phyloP scores from a whole-genome alignment of 2,113 vertebrate species.

The Mobula birostris region DNA sequence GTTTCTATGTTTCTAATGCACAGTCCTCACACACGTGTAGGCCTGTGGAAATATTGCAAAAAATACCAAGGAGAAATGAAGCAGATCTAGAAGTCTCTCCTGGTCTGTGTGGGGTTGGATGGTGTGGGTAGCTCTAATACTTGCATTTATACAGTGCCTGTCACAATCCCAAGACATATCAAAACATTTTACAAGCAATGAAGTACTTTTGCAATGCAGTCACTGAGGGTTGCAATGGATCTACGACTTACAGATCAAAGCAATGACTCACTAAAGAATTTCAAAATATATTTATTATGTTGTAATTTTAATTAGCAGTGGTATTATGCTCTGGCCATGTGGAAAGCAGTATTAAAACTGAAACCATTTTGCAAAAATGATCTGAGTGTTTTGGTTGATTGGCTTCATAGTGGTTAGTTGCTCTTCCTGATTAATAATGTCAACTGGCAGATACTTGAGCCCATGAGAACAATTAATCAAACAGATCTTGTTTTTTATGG shows the following conservation, averaged over 20 bases:
- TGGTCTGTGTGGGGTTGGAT: not conserved
- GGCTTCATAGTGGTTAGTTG: not conserved
- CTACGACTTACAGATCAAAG: not conserved
- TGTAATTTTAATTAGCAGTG: not conserved
- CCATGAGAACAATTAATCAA: not conserved
- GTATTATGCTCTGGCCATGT: not conserved
- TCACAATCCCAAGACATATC: not conserved
- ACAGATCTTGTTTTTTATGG: conserved; percentile 12
- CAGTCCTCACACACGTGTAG: not conserved
- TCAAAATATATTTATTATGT: not conserved
- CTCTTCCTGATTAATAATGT: not conserved
- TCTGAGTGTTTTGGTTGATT: not conserved
- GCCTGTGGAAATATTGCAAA: not conserved
- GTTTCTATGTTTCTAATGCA: not conserved
- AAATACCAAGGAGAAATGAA: not conserved
- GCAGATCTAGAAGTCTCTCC: not conserved
- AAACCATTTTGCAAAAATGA: not conserved
- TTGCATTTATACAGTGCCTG: not conserved
- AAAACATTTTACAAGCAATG: not conserved
- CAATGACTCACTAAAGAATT: not conserved
- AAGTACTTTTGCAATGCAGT: not conserved
- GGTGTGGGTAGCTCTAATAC: not conserved
- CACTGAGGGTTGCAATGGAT: not conserved
- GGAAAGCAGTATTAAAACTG: not conserved
- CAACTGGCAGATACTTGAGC: not conserved